Conservation (phyloP, 2,113 vertebrate genomes). For the Ceyx melanurus region DNA sequence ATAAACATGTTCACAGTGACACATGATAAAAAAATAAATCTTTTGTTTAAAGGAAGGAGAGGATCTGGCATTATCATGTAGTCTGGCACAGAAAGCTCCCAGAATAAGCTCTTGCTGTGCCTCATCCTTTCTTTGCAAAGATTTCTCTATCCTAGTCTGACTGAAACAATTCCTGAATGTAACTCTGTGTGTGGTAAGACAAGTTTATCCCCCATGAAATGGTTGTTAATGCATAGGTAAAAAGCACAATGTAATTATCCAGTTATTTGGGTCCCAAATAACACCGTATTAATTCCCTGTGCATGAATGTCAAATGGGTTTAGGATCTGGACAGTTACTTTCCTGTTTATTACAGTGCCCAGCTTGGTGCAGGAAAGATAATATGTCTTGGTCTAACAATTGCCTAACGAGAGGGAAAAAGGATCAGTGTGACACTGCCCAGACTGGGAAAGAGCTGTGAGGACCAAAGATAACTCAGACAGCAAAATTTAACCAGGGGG, state of each 20-base stretch:
- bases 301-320: neutral
- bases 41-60: conserved; percentile 4
- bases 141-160: neutral
- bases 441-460: neutral
- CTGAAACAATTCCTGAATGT: neutral
- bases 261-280: neutral
- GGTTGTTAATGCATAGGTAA: neutral
- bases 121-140: neutral
- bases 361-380: neutral
- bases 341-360: neutral
- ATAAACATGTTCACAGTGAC: neutral
- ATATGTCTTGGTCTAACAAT: neutral
- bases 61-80: neutral
- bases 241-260: neutral
- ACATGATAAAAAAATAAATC: neutral
- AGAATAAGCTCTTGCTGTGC: neutral
- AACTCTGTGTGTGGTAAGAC: neutral
- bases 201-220: neutral
- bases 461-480: neutral
- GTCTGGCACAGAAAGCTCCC: neutral
- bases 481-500: neutral
- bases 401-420: neutral
- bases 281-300: neutral
- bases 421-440: neutral
- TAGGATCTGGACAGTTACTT: neutral